Base-by-base conservation (phyloP, 2,113 vertebrate species). In the Corydoras maculifer region DNA sequence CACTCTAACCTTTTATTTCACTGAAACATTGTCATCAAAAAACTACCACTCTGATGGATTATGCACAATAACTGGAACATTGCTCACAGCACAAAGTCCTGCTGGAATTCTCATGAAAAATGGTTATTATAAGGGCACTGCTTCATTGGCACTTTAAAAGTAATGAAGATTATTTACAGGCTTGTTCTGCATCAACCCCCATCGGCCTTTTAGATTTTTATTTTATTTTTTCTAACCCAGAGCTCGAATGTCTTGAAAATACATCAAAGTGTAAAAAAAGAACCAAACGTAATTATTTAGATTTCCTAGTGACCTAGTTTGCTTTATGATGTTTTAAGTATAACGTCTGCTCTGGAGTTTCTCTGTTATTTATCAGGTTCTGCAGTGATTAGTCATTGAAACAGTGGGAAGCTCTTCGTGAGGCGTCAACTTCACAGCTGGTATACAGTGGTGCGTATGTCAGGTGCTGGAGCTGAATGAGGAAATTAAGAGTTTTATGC, bases 111-210 rank as follows among this genome's bases (percentile, higher is more conserved):
- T n/a, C 14, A n/a, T 57, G 54, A 57, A 57, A 57, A 57, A 57
- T n/a, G 12, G 54, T 57, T 57, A n/a, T 57, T 57, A n/a, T 15
- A 57, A 15, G 14, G 12, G 54, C 54, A 53, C 51, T 14, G 54
- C 54, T 57, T 14, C n/a, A 57, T n/a, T 57, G 54, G 54, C 14
- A 15, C 54, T 57, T 57, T 57, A 57, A n/a, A 53, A 68, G 58
- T 29, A 35, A 58, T 48, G 53, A 25, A 68, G 5, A 48, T 59
- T 68, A 68, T 68, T 68, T 59, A 59, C 6, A 68, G 18, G 25
- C 15, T 29, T 58, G 43, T 58, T 58, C 9, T 14, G 13, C 13
- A 53, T 53, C 9, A 10, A 14, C 9, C 51, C 9, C 51, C 13
- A 53, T 14, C 13, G 51, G 13, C 51, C 13, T 53, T 12, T 53